phyloP scores from a whole-genome alignment of 2,797 vertebrate species.

The Diplodus sargus region DNA sequence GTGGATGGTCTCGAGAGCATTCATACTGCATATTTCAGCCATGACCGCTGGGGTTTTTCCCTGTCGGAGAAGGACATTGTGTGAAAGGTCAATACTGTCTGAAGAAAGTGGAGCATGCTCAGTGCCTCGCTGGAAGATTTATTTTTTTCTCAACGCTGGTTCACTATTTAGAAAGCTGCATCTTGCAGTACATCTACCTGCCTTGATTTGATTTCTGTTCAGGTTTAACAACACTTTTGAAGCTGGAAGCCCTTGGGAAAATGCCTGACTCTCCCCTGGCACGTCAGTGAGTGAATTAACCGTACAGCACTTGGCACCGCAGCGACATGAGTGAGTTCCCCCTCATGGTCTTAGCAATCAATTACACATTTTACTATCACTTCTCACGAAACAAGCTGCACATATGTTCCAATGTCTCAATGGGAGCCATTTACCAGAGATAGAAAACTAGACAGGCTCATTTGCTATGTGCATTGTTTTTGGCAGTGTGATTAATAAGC shows the following conservation, averaged over 20 bases:
- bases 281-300: constrained; percentile 24
- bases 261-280: neutral
- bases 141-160: neutral
- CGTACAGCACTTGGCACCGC: constrained; percentile 19
- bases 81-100: constrained; percentile 19
- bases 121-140: neutral
- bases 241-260: constrained; percentile 5
- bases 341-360: constrained; percentile 22
- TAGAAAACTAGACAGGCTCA: constrained; percentile 45
- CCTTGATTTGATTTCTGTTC: constrained; percentile 13
- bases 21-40: constrained; percentile 8
- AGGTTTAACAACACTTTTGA: constrained; percentile 10
- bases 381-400: constrained; percentile 25
- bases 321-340: constrained; percentile 7
- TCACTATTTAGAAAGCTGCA: neutral
- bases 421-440: constrained; percentile 45
- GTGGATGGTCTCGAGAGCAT: neutral
- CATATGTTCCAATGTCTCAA: constrained; percentile 58
- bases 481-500: constrained; percentile 52
- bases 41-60: constrained; percentile 10
- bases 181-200: neutral
- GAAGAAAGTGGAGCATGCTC: constrained; percentile 33
- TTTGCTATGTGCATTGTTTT: constrained; percentile 51
- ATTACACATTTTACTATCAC: constrained; percentile 35
- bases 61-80: constrained; percentile 15